Evolutionary conservation across 2,113 vertebrate species (phyloP), one percentile per base, ranked within the genome.

Genomic region (Bubo blakistoni): DNA sequence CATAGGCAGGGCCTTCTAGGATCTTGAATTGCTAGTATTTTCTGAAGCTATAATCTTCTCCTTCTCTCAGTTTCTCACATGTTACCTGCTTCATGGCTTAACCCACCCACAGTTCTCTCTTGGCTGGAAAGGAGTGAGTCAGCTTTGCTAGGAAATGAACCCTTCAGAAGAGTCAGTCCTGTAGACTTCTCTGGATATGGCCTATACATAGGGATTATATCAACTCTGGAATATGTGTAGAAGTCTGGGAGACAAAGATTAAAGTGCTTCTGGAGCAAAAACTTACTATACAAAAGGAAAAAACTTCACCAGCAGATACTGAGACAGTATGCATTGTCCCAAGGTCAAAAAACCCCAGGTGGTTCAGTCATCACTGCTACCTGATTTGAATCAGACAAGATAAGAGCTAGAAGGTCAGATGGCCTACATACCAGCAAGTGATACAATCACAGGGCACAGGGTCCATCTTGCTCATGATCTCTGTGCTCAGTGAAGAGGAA

Each of bases 361-460:
- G 24, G 34, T 47, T 79, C 61, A 34, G 79, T 80, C 38, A 47
- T 46, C 38, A 7, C 65, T 55, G 40, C 27, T 58, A 18, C 16
- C 40, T 26, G n/a, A 24, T 55, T 66, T 47, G 11, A 79, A 79
- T 24, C 15, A 38, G n/a, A 19, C 25, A 44, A 44, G 32, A 3
- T 16, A 77, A 30, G 38, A 62, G 25, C 11, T 51, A 13, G 40
- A 88, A 52, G 25, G 69, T 69, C 67, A 30, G 19, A 15, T 47
- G 47, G 49, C 66, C 42, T 61, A 19, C 32, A 18, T 47, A 10
- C 27, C 44, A 32, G 17, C 24, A 40, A 59, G 44, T 16, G 80
- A 59, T 7, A 55, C 16, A 49, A 11, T 8, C 38, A 34, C 49
- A 54, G 40, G 58, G 44, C 0, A 0, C 19, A 27, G 34, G 7